Evolutionary conservation across 1,140 invertebrate genomes (phyloP), one percentile per base, ranked within the genome.

Genomic region (Homarus americanus): DNA sequence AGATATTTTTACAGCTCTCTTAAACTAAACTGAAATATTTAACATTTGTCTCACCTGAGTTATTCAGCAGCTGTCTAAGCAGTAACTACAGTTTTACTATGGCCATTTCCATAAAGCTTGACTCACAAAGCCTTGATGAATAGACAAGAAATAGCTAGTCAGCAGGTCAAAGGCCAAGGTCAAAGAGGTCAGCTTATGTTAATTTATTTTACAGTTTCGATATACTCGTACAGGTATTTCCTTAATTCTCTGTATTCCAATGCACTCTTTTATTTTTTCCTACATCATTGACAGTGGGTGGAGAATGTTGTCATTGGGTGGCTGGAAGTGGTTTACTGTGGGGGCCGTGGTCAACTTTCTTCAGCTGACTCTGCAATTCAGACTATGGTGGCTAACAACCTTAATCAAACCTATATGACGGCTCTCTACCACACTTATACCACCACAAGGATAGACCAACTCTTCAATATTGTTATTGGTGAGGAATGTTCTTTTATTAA

Each of bases 391-490:
- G 34, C 85, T 10, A 88, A 92, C 69, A 88, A 79, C 73, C 80
- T 88, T 1, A 88, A 82, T 12, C 66, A 92, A 24, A 92, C 86
- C 7, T 92, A 92, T 82, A 88, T 88, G 53, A 83, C 91, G 15
- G 91, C 91, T 24, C 72, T 92, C 28, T 89, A 92, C 63, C 91
- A 92, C 41, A 92, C 85, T 7, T 92, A 92, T 53, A 92, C 91
- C 49, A 88, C 91, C 36, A 92, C 91, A 36, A 82, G 91, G 82
- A 92, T 92, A 69, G 80, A 92, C 44, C 91, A 92, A 75, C 86
- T 92, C 24, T 92, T 92, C 32, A 88, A 89, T 66, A 92, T 92
- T 72, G 80, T 92, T 24, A 92, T 92, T 38, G 91, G 91, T 92
- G 58, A 44, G 91, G 78, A 53, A n/a, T 32, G 15, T 32, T 44